Evolutionary conservation across 1,140 invertebrate species (phyloP), one percentile per base, ranked within the genome.

Genomic region (Neodiprion fabricii): DNA sequence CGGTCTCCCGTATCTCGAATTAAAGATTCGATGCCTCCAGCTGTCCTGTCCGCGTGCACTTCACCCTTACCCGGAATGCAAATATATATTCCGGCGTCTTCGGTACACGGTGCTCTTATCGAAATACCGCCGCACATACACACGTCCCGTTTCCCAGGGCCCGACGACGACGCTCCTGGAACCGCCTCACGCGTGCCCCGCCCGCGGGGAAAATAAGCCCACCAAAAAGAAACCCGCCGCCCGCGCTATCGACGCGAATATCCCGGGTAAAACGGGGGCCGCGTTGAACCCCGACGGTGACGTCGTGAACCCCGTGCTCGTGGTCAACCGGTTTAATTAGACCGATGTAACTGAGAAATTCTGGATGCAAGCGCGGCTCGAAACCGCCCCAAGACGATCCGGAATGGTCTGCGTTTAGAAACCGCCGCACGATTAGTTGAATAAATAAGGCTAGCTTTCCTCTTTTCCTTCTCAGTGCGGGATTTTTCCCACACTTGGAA

Each of bases 11-110:
- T 83, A 82, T 82, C 85, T 84, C 87, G 86, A 87, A 87, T 87
- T 87, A 87, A 87, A 87, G 85, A 87, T 87, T 87, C 85, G 85
- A 86, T 86, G 85, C 83, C 85, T 83, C 85, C 85, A 61, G 53
- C 53, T 86, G 85, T 85, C 85, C 86, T 86, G 85, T 84, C 84
- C 83, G 83, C 80, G 81, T 83, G 84, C 81, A 83, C 85, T 82
- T 80, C 76, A 82, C 78, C 80, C 53, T 17, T 40, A 40, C 53
- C 11, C 11, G 85, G 84, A 85, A 86, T 85, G 86, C 85, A 85
- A 86, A 86, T 85, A 84, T 40, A 40, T 83, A 83, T 85, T 70
- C 74, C 69, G 75, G 71, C 78, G 70, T 61, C 53, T 17, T 61
- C 53, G 11, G 53, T 12, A 61, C 53, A 61, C 53, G 53, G 53